A percentile compares a stretch with the other conserved stretches of the same genome.
Conservation (phyloP, 2,797 vertebrate genomes). For the Streptopelia turtur region DNA sequence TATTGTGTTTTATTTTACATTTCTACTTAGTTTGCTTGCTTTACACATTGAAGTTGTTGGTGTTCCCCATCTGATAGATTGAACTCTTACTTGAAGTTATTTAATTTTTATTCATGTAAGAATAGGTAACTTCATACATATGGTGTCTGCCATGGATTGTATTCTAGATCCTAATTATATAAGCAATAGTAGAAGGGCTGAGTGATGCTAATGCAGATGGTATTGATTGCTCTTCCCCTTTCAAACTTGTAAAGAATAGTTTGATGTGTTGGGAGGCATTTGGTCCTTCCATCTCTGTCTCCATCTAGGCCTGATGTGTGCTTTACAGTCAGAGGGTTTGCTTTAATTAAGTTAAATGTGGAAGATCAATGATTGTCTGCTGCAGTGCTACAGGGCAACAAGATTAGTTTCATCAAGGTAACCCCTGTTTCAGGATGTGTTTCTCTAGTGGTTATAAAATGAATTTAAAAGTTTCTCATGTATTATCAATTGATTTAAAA, state of each 20-base stretch:
- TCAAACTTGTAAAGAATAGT: not conserved
- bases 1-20: not conserved
- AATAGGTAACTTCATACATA: not conserved
- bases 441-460: not conserved
- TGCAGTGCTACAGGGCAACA: not conserved
- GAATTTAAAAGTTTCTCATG: not conserved
- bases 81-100: not conserved
- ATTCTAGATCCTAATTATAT: not conserved
- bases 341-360: slow-evolving; percentile 30
- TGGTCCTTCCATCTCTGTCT: not conserved
- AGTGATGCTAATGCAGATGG: slow-evolving; percentile 3
- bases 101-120: not conserved
- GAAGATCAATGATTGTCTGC: not conserved
- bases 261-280: slow-evolving; percentile 10
- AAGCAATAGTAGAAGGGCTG: not conserved
- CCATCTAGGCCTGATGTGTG: not conserved
- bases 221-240: slow-evolving; percentile 23
- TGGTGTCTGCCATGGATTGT: not conserved
- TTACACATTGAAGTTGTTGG: not conserved
- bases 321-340: slow-evolving; percentile 2
- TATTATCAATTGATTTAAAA: not conserved
- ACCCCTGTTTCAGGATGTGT: not conserved
- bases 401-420: not conserved
- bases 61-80: not conserved
- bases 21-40: not conserved